Evolutionary conservation across 2,113 vertebrate species (phyloP).

Genomic region (Neolamprologus toae): DNA sequence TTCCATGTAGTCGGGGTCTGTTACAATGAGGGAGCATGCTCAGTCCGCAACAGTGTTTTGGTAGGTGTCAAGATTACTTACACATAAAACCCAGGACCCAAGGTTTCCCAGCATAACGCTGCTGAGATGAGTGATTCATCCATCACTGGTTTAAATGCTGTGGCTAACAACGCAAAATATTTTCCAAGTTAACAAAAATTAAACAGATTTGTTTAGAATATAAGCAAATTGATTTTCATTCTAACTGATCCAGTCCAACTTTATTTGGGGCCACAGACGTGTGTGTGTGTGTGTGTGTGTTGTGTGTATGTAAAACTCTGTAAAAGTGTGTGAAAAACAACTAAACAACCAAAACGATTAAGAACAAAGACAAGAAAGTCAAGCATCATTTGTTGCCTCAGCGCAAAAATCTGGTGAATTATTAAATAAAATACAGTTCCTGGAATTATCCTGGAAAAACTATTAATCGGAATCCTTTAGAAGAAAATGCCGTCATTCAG

Average conservation of each 20-base stretch:
- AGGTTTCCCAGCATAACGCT: neutral
- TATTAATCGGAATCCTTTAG: neutral
- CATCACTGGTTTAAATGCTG: neutral
- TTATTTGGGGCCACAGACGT: neutral
- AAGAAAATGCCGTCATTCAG: neutral
- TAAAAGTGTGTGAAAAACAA: neutral
- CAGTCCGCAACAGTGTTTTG: neutral
- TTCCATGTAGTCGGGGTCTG: neutral
- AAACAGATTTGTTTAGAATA: neutral
- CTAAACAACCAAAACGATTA: neutral
- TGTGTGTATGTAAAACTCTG: neutral
- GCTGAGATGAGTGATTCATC: neutral
- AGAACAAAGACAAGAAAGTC: neutral
- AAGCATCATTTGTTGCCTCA: neutral
- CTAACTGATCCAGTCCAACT: neutral
- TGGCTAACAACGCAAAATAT: neutral
- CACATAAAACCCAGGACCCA: neutral
- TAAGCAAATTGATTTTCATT: neutral
- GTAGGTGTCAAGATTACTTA: neutral
- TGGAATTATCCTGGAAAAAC: neutral
- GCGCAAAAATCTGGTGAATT: neutral
- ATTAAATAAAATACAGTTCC: neutral
- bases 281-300: neutral
- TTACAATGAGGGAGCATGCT: neutral
- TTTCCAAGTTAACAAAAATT: neutral